Evolutionary conservation across 2,888 invertebrate species (phyloP).

Genomic region (Lepidochrysops patricia): DNA sequence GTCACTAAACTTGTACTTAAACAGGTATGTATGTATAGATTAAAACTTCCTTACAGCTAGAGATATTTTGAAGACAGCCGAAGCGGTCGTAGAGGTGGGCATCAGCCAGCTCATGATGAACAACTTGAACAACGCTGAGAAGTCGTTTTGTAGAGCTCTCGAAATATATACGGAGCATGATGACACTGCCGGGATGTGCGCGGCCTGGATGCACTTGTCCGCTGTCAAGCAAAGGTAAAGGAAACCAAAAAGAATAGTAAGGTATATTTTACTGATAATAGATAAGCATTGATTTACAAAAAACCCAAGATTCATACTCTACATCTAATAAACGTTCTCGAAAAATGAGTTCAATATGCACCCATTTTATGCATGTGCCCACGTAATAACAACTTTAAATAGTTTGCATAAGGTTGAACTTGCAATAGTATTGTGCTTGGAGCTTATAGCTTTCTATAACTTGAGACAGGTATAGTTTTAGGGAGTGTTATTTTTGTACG

Average conservation of each 20-base stretch:
- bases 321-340: no score
- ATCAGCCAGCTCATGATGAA: conserved; percentile 64
- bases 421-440: no score
- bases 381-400: no score
- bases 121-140: conserved; percentile 61
- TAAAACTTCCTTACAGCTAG: conserved; percentile 39
- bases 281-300: no score
- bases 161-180: conserved; percentile 46
- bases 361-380: not conserved
- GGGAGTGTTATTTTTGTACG: no score
- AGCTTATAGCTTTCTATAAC: no score
- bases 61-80: conserved; percentile 56
- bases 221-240: conserved; percentile 67
- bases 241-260: not conserved
- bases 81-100: conserved; percentile 70
- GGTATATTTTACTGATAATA: no score
- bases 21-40: not conserved
- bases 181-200: conserved; percentile 62
- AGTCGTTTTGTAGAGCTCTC: conserved; percentile 63
- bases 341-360: no score
- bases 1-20: not conserved
- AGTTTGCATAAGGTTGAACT: no score
- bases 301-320: no score
- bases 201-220: conserved; percentile 68
- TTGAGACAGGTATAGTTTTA: no score